Conservation (phyloP, 2,797 vertebrate species). For the Propithecus deckenii region DNA sequence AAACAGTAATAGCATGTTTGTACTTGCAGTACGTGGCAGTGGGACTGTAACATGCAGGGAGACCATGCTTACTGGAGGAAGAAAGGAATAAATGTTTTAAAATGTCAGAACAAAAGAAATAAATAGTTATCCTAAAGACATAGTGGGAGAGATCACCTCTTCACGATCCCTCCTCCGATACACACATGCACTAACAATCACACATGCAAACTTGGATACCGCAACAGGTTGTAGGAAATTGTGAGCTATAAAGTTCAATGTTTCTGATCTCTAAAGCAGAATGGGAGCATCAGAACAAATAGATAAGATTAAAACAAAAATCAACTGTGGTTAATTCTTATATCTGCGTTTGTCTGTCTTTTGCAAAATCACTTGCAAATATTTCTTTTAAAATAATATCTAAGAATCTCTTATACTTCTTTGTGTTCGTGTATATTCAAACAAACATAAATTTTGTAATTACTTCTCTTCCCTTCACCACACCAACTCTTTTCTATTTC, state of each 20-base stretch:
- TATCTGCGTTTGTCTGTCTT: not conserved
- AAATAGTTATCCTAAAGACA: no score
- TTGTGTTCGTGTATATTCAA: not conserved
- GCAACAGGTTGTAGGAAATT: not conserved
- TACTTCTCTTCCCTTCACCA: not conserved
- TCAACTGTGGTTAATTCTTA: not conserved
- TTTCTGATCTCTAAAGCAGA: not conserved
- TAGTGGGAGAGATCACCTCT: not conserved
- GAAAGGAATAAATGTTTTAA: not conserved
- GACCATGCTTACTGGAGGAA: not conserved
- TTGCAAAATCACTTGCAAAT: not conserved
- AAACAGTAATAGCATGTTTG: no score
- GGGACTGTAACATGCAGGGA: not conserved
- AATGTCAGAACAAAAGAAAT: not conserved
- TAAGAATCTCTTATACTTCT: not conserved
- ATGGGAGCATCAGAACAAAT: not conserved
- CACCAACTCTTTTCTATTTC: not conserved
- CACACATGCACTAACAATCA: not conserved
- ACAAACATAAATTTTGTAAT: not conserved
- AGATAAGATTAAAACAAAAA: not conserved
- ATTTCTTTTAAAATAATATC: not conserved
- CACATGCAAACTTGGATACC: not conserved
- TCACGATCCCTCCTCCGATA: accelerated
- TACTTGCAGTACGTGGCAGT: not conserved
- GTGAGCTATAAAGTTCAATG: not conserved